These are phyloP conservation scores for Sinocyclocheilus anshuiensis DNA, from an alignment of 2,113 vertebrate genomes.

Conservation along the genomic window DNA sequence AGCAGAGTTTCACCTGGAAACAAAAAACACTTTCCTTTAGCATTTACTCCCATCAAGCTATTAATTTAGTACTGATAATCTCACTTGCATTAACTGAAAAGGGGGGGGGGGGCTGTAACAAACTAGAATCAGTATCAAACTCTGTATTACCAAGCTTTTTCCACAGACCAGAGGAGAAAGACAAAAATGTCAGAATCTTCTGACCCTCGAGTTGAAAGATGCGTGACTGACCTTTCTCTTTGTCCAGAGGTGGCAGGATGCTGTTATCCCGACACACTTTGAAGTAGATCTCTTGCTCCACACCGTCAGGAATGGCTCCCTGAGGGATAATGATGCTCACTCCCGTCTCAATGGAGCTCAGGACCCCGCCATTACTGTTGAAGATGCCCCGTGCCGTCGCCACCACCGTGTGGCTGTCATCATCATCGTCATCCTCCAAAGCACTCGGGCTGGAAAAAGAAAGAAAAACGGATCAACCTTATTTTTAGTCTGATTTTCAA, in stretches of 20 bases:
- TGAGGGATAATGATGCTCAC: conserved; percentile 99
- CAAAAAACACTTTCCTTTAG: conserved; percentile 81
- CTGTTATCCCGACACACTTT: conserved; percentile 99
- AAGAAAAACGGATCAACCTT: not conserved
- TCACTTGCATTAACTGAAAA: not conserved
- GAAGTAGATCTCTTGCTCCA: conserved; percentile 99
- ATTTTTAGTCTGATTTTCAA: not conserved
- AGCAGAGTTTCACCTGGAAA: conserved; percentile 92
- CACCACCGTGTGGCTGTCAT: conserved; percentile 95
- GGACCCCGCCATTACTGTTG: conserved; percentile 91
- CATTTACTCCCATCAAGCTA: conserved; percentile 79
- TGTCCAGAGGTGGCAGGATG: conserved; percentile 97
- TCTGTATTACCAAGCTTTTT: not conserved
- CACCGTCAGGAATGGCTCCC: conserved; percentile 93
- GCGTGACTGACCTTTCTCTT: conserved; percentile 89
- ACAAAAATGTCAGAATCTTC: not conserved
- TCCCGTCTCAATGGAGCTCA: conserved; percentile 98
- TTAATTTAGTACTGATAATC: not conserved
- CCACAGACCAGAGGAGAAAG: not conserved
- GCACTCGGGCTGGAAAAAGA: conserved; percentile 82
- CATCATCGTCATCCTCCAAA: conserved; percentile 93
- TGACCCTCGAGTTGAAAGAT: not conserved
- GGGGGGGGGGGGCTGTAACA: not conserved
- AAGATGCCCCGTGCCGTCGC: conserved; percentile 95
- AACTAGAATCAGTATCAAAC: not conserved